Evolutionary conservation across 2,797 vertebrate genomes (phyloP).

Genomic region (Pangasius macronema): DNA sequence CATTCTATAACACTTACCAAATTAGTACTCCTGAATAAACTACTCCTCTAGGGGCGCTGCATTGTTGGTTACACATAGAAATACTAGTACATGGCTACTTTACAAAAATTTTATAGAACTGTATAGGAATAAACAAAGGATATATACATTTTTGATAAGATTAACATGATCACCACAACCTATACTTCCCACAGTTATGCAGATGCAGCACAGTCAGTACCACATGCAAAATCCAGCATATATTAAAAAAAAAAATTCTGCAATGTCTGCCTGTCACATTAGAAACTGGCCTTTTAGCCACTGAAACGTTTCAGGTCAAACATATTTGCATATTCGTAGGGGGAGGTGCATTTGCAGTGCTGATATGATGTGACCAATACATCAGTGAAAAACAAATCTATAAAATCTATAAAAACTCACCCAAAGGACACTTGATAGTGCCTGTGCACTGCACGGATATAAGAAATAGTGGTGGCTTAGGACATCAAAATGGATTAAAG

Average conservation of each 20-base stretch:
- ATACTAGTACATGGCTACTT: background rate
- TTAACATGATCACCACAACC: background rate
- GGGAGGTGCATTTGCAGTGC: conserved; percentile 34
- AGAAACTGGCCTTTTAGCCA: conserved; percentile 13
- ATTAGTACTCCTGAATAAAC: conserved; percentile 1
- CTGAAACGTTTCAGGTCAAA: conserved; percentile 28
- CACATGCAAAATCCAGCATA: conserved; percentile 31
- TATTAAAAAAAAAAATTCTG: background rate
- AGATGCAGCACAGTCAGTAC: conserved; percentile 15
- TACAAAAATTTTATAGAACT: background rate
- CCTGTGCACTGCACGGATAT: conserved; percentile 12
- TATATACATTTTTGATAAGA: conserved; percentile 7
- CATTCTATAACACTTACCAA: background rate
- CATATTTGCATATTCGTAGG: conserved; percentile 39
- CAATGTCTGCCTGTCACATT: conserved; percentile 2
- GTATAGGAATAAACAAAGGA: conserved; percentile 20
- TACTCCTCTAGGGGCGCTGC: background rate
- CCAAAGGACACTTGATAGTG: conserved; percentile 32
- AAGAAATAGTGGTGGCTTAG: conserved; percentile 23
- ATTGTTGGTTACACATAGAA: background rate
- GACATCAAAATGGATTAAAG: conserved; percentile 22
- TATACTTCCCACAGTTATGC: conserved; percentile 3
- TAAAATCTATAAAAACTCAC: conserved; percentile 19
- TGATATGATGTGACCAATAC: conserved; percentile 21
- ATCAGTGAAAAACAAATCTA: conserved; percentile 28